phyloP scores from a whole-genome alignment of 2,888 invertebrate genomes.

The Limnephilus auricula region DNA sequence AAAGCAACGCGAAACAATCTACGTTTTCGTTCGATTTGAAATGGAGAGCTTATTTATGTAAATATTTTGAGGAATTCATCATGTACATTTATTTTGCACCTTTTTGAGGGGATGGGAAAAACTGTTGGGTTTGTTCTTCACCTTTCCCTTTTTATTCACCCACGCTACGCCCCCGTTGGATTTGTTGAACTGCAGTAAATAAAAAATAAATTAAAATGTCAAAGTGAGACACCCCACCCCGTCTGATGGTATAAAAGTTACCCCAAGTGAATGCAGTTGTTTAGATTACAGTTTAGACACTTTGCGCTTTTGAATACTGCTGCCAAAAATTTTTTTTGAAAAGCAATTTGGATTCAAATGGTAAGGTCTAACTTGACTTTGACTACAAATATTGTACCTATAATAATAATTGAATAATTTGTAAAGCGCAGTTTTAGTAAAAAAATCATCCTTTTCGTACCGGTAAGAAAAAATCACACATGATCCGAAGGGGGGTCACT shows the following conservation, averaged over 20 bases:
- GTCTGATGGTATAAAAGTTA: not conserved
- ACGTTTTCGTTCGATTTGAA: conserved; percentile 44
- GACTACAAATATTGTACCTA: not conserved
- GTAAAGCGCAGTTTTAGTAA: too few relatives aligned
- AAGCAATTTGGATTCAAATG: not conserved
- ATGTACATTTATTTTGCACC: conserved; percentile 34
- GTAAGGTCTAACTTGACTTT: not conserved
- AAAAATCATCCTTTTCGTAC: too few relatives aligned
- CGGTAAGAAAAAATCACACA: too few relatives aligned
- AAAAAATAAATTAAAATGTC: conserved; percentile 2
- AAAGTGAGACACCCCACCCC: not conserved
- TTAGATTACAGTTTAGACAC: not conserved
- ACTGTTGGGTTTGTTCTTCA: not conserved
- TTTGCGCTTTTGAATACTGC: not conserved
- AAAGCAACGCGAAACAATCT: conserved; percentile 14
- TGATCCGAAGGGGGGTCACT: too few relatives aligned
- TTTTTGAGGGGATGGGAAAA: conserved; percentile 3
- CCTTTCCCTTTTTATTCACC: not conserved
- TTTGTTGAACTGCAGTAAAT: not conserved
- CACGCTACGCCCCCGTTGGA: not conserved
- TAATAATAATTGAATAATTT: too few relatives aligned
- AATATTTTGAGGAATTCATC: conserved; percentile 30
- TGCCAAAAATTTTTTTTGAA: not conserved
- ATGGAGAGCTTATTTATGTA: conserved; percentile 32
- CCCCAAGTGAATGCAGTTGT: not conserved